Percentiles rank a stretch among this genome's conserved stretches.
Evolutionary conservation across 2,113 vertebrate species (phyloP).

Genomic region (Ellobius talpinus): DNA sequence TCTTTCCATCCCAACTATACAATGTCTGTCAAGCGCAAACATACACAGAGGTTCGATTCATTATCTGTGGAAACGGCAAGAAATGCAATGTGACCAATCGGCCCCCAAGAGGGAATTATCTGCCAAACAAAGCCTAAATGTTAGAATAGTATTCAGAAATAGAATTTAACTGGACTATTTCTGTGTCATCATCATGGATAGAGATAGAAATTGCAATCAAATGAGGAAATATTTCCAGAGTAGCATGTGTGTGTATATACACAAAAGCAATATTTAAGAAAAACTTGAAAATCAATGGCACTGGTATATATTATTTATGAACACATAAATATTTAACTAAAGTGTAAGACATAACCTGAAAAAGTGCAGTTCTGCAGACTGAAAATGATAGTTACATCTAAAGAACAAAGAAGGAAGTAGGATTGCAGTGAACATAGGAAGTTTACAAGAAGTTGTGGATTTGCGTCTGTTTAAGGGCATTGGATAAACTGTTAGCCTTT

Average conservation of each 20-base stretch:
- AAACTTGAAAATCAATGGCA: neutral
- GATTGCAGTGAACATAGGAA: neutral
- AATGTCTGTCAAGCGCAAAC: neutral
- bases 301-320: neutral
- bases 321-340: neutral
- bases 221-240: neutral
- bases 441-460: neutral
- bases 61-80: neutral
- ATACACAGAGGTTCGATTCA: neutral
- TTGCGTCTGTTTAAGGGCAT: neutral
- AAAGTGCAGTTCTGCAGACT: neutral
- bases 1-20: neutral
- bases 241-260: neutral
- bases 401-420: neutral
- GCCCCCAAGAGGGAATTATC: neutral
- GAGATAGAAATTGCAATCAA: neutral
- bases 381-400: neutral
- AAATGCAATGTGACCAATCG: neutral
- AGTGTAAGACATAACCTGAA: neutral
- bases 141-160: neutral
- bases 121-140: neutral
- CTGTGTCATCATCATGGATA: neutral
- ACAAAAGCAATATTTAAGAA: slow-evolving; percentile 3
- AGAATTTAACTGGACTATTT: neutral
- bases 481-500: neutral